phyloP scores from a whole-genome alignment of 2,113 vertebrate species.

The Solea senegalensis region DNA sequence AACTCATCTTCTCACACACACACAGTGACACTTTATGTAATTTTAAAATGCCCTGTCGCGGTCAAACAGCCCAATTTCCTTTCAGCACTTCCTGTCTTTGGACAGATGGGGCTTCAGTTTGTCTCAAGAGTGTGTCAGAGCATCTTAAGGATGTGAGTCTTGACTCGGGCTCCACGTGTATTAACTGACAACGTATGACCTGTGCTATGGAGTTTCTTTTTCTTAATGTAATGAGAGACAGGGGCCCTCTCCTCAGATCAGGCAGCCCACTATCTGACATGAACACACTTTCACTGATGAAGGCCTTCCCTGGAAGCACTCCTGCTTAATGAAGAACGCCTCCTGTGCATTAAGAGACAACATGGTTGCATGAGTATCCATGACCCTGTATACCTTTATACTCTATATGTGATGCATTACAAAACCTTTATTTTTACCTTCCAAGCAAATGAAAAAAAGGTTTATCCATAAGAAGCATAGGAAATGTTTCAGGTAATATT shows the following conservation, averaged over 20 bases:
- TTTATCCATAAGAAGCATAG: too few relatives aligned
- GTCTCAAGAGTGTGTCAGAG: slow-evolving; percentile 30
- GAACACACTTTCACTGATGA: slow-evolving; percentile 79
- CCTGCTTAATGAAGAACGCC: slow-evolving; percentile 72
- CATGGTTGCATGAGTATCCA: slow-evolving; percentile 19
- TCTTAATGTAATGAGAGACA: slow-evolving; percentile 77
- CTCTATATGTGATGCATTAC: slow-evolving; percentile 11
- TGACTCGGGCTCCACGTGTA: slow-evolving; percentile 41
- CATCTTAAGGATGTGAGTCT: slow-evolving; percentile 53
- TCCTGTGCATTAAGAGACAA: slow-evolving; percentile 62
- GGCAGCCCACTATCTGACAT: slow-evolving; percentile 67
- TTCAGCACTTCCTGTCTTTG: slow-evolving; percentile 16
- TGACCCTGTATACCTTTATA: slow-evolving; percentile 32
- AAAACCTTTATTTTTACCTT: neutral
- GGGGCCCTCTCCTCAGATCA: slow-evolving; percentile 51
- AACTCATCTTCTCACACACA: slow-evolving; percentile 16
- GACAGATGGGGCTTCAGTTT: slow-evolving; percentile 33
- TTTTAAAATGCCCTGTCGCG: slow-evolving; percentile 25
- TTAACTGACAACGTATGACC: slow-evolving; percentile 39
- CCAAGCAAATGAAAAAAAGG: too few relatives aligned
- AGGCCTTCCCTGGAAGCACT: slow-evolving; percentile 65
- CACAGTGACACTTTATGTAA: slow-evolving; percentile 10
- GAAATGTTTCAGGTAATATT: too few relatives aligned
- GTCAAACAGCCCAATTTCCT: slow-evolving; percentile 28
- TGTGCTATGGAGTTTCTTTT: slow-evolving; percentile 46